phyloP scores from a whole-genome alignment of 2,888 invertebrate genomes.

The Nomada fucata region DNA sequence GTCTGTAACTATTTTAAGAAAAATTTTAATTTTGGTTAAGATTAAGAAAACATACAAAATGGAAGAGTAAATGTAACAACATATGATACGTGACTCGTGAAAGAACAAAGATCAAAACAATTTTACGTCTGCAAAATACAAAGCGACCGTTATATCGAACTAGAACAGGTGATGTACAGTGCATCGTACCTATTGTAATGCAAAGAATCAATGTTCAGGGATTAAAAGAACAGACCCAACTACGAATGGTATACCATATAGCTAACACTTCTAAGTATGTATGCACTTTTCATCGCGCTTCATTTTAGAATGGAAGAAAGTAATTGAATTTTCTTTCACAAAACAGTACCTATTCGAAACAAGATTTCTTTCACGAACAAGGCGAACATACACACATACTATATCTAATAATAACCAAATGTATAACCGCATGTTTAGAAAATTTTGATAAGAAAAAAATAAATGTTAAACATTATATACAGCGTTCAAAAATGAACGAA shows the following conservation, averaged over 20 bases:
- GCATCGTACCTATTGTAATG: slow-evolving; percentile 31
- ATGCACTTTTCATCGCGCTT: background rate
- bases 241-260: slow-evolving; percentile 12
- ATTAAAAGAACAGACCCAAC: slow-evolving; percentile 28
- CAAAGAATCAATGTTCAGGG: slow-evolving; percentile 41
- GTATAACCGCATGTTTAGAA: too few species aligned
- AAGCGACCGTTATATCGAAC: slow-evolving; percentile 36
- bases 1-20: too few species aligned
- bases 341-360: background rate
- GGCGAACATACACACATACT: too few species aligned
- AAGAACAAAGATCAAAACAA: background rate
- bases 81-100: too few species aligned
- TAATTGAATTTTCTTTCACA: background rate
- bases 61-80: too few species aligned
- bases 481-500: too few species aligned
- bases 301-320: background rate
- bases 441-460: too few species aligned
- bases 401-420: too few species aligned
- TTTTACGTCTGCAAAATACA: slow-evolving; percentile 15
- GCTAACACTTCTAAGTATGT: background rate
- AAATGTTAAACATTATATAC: too few species aligned
- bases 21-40: too few species aligned
- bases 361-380: too few species aligned
- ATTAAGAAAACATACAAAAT: too few species aligned
- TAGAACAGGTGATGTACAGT: slow-evolving; percentile 31